Percentiles rank a stretch among this genome's conserved stretches.
These are phyloP conservation scores for Cyprinus carpio DNA, from an alignment of 2,113 vertebrate genomes.

Conservation along the genomic window DNA sequence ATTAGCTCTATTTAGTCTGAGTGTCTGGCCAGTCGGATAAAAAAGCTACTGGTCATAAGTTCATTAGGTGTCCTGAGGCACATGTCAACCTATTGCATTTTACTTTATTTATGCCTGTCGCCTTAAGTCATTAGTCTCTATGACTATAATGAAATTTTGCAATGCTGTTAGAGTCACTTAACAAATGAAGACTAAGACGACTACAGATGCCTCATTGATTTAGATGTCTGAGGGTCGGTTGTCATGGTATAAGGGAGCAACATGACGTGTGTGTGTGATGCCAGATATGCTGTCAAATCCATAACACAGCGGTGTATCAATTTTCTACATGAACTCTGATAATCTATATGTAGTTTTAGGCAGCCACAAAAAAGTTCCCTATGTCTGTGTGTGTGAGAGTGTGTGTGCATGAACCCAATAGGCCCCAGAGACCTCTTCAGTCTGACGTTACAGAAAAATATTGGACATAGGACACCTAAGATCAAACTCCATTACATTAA, in stretches of 20 bases:
- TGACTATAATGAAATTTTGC: constrained; percentile 52
- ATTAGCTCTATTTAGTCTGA: not conserved
- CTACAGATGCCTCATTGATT: constrained; percentile 57
- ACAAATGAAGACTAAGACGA: constrained; percentile 44
- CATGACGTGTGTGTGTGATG: not conserved
- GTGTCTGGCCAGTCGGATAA: not conserved
- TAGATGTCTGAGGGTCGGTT: constrained; percentile 16
- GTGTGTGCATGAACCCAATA: constrained; percentile 76
- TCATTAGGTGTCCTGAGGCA: constrained; percentile 28
- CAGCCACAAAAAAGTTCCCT: constrained; percentile 33
- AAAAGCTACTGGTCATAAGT: constrained; percentile 35
- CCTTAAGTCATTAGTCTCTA: constrained; percentile 46
- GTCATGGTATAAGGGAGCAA: not conserved
- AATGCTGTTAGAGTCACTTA: constrained; percentile 44
- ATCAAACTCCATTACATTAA: constrained; percentile 84
- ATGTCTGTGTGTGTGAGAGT: constrained; percentile 30
- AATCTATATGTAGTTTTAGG: constrained; percentile 49
- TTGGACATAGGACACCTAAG: constrained; percentile 75
- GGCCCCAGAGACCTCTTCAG: constrained; percentile 75
- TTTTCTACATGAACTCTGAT: constrained; percentile 49
- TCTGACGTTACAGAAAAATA: constrained; percentile 78
- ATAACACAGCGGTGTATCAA: constrained; percentile 54
- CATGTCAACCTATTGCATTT: constrained; percentile 43
- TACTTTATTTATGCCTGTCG: constrained; percentile 46
- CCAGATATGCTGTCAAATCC: constrained; percentile 42